A percentile compares a stretch with the other conserved stretches of the same genome.
These are phyloP conservation scores for Zootermopsis nevadensis DNA, from an alignment of 2,888 invertebrate genomes.

Conservation along the genomic window DNA sequence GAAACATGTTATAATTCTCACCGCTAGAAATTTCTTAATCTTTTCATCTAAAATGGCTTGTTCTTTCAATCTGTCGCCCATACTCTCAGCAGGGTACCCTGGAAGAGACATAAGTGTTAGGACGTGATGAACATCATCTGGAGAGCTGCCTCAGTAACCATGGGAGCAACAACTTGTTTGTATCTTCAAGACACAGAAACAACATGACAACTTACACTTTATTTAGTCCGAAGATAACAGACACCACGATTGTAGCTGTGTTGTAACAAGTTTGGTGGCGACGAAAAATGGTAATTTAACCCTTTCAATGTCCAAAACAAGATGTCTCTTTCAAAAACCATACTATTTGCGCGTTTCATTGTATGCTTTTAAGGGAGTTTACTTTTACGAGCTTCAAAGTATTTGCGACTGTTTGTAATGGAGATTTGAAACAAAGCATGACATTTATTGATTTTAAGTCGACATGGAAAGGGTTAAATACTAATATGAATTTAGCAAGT, in stretches of 20 bases:
- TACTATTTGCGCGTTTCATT: too few relatives aligned
- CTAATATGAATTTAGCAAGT: too few relatives aligned
- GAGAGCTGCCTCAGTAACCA: conserved; percentile 28
- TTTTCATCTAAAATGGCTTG: conserved; percentile 91
- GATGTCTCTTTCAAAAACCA: too few relatives aligned
- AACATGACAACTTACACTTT: not conserved
- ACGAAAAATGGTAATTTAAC: too few relatives aligned
- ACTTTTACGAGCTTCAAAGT: too few relatives aligned
- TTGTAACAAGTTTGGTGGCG: not conserved
- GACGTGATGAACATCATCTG: not conserved
- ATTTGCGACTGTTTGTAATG: too few relatives aligned
- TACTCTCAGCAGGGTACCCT: conserved; percentile 57
- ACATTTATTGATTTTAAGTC: too few relatives aligned
- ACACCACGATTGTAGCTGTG: not conserved
- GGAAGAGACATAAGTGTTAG: conserved; percentile 53
- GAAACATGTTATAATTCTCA: conserved; percentile 64
- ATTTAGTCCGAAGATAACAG: not conserved
- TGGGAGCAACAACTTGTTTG: conserved; percentile 57
- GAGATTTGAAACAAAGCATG: too few relatives aligned
- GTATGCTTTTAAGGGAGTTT: too few relatives aligned
- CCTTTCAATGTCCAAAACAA: too few relatives aligned
- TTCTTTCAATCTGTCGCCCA: conserved; percentile 79
- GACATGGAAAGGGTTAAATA: too few relatives aligned
- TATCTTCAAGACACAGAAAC: not conserved
- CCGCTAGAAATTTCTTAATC: conserved; percentile 95